Conservation (phyloP, 2,888 invertebrate genomes). For the Oxyscelio sp. region DNA sequence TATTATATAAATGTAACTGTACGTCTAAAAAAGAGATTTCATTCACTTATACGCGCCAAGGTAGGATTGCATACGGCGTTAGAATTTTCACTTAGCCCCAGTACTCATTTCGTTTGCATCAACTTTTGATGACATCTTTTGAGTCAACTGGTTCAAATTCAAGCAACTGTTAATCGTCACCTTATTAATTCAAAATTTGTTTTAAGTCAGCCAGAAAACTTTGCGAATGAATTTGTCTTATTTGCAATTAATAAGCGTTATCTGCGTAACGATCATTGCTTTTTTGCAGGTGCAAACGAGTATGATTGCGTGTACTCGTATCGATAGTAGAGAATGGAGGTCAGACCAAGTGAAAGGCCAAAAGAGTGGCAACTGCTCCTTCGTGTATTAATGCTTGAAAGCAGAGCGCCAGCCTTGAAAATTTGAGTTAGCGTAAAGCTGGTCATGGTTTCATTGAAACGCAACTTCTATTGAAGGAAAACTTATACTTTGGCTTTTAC, state of each 20-base stretch:
- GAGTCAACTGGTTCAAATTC: not conserved
- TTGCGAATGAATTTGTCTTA: not conserved
- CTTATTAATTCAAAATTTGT: too few relatives aligned
- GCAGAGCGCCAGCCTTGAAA: conserved; percentile 61
- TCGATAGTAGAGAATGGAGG: conserved; percentile 63
- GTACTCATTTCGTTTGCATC: not conserved
- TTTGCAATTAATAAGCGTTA: conserved; percentile 35
- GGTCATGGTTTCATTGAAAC: conserved; percentile 71
- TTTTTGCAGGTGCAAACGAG: conserved; percentile 59
- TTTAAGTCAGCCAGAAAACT: conserved; percentile 27
- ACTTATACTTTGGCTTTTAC: conserved; percentile 26
- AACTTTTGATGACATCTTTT: too few relatives aligned
- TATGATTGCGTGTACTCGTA: conserved; percentile 46
- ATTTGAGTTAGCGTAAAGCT: conserved; percentile 69
- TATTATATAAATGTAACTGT: conserved; percentile 35
- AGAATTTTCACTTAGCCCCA: not conserved
- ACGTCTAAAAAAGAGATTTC: conserved; percentile 15
- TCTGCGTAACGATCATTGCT: conserved; percentile 22
- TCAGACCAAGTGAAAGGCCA: conserved; percentile 70
- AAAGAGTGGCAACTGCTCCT: conserved; percentile 60
- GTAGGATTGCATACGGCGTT: conserved; percentile 3
- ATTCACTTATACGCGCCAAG: conserved; percentile 14
- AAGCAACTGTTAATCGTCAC: not conserved
- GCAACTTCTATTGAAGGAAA: conserved; percentile 48
- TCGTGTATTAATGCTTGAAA: conserved; percentile 49